These are phyloP conservation scores for Sparidentex hasta DNA, from an alignment of 2,797 vertebrate species.

Conservation along the genomic window DNA sequence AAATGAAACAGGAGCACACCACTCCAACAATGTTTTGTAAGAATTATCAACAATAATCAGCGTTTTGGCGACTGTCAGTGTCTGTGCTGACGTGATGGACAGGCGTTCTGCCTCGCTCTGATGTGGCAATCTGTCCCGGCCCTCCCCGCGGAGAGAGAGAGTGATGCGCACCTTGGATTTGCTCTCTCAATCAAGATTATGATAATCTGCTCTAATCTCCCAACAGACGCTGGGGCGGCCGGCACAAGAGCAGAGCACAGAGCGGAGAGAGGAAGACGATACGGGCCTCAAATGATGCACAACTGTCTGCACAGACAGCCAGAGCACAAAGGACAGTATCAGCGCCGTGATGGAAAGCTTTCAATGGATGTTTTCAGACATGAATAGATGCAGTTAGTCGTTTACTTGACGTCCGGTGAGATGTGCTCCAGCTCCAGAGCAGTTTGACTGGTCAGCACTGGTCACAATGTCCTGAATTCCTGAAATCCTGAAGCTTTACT, in stretches of 20 bases:
- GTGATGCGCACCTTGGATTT: slow-evolving; percentile 79
- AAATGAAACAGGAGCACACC: not conserved
- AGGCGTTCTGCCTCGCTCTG: not conserved
- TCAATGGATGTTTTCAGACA: not conserved
- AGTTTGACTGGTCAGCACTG: not conserved
- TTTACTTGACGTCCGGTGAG: not conserved
- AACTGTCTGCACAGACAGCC: not conserved
- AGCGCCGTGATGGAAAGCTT: not conserved
- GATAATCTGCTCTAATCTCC: slow-evolving; percentile 84
- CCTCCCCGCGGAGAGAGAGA: slow-evolving; percentile 49
- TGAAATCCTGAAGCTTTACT: not conserved
- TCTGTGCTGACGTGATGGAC: no score
- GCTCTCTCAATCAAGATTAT: slow-evolving; percentile 79
- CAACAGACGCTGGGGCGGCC: slow-evolving; percentile 60
- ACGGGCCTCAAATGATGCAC: slow-evolving; percentile 4
- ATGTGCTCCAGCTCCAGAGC: not conserved
- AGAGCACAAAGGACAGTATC: not conserved
- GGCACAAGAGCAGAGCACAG: slow-evolving; percentile 41
- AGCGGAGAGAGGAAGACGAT: slow-evolving; percentile 19
- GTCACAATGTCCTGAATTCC: not conserved
- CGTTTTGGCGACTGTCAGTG: not conserved
- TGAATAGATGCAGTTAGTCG: not conserved
- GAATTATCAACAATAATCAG: not conserved
- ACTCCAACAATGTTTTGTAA: not conserved
- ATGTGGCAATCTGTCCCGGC: slow-evolving; percentile 17